A percentile compares a stretch with the other conserved stretches of the same genome.
These are phyloP conservation scores for Drosophila affinis DNA, from an alignment of 2,888 invertebrate species.

Conservation along the genomic window DNA sequence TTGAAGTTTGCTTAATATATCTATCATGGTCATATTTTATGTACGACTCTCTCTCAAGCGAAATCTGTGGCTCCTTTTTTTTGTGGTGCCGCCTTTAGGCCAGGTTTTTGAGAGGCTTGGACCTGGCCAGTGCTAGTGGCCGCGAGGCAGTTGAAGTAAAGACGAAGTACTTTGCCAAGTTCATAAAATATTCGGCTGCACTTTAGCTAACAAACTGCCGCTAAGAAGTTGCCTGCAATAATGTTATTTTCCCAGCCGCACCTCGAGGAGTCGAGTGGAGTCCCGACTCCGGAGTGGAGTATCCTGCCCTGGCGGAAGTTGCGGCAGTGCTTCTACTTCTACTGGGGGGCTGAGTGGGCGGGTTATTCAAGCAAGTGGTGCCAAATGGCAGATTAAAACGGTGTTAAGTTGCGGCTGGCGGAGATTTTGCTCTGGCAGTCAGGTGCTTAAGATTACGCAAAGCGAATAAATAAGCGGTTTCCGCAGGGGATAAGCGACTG, in stretches of 20 bases:
- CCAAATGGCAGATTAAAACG: constrained; percentile 76
- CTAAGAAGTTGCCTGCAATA: constrained; percentile 76
- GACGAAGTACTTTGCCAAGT: constrained; percentile 73
- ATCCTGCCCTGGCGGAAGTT: constrained; percentile 44
- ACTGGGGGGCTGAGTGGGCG: neutral
- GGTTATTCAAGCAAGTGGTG: constrained; percentile 48
- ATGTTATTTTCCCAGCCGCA: constrained; percentile 68
- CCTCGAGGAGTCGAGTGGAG: constrained; percentile 52
- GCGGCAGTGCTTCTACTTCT: constrained; percentile 3
- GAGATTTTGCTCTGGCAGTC: constrained; percentile 43
- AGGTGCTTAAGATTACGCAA: constrained; percentile 50
- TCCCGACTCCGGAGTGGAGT: constrained; percentile 14
- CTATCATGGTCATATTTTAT: constrained; percentile 27
- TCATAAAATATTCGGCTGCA: constrained; percentile 80
- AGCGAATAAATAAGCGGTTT: constrained; percentile 48
- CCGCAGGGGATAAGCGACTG: constrained; percentile 41
- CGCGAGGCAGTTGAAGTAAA: constrained; percentile 47
- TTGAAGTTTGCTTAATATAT: neutral
- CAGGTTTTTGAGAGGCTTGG: constrained; percentile 36
- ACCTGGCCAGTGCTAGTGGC: constrained; percentile 47
- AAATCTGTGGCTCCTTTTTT: constrained; percentile 46
- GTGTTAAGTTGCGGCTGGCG: constrained; percentile 65
- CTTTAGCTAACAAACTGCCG: constrained; percentile 71
- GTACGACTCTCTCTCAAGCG: constrained; percentile 43
- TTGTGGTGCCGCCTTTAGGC: constrained; percentile 5